A percentile compares a stretch with the other conserved stretches of the same genome.
These are phyloP conservation scores for Apis dorsata DNA, from an alignment of 1,140 invertebrate species.

Conservation along the genomic window DNA sequence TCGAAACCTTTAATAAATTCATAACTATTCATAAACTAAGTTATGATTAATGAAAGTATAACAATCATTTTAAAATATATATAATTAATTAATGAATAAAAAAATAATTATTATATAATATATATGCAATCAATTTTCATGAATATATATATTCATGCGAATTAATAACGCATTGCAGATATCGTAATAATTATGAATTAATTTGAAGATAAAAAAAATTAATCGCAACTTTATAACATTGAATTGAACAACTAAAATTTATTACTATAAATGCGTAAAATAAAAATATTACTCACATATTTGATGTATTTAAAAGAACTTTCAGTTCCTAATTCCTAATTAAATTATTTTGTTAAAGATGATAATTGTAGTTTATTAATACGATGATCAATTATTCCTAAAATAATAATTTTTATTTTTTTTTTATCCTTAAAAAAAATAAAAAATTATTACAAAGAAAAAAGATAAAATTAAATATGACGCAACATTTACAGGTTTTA, in stretches of 20 bases:
- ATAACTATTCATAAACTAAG: not conserved
- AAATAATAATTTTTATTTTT: constrained; percentile 29
- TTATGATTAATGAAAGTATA: not conserved
- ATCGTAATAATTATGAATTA: not conserved
- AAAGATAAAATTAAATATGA: not conserved
- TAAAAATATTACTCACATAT: constrained; percentile 70
- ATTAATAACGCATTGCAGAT: constrained; percentile 32
- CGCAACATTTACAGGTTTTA: not conserved
- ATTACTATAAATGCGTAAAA: not conserved
- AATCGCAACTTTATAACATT: not conserved
- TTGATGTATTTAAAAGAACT: constrained; percentile 56
- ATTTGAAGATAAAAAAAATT: not conserved
- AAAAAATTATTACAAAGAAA: not conserved
- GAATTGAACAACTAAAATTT: not conserved
- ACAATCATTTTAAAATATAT: not conserved
- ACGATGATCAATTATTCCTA: constrained; percentile 59
- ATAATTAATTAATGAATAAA: not conserved
- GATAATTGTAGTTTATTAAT: not conserved
- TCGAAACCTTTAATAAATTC: constrained; percentile 64
- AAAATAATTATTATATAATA: not conserved
- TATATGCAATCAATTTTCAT: constrained; percentile 5
- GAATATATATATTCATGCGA: constrained; percentile 6
- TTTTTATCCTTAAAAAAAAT: not conserved
- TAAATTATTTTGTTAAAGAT: not conserved
- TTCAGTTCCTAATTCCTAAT: constrained; percentile 60